Percentiles rank a stretch among this genome's conserved stretches.
These are phyloP conservation scores for Aphyosemion australe DNA, from an alignment of 2,113 vertebrate species.

Conservation along the genomic window DNA sequence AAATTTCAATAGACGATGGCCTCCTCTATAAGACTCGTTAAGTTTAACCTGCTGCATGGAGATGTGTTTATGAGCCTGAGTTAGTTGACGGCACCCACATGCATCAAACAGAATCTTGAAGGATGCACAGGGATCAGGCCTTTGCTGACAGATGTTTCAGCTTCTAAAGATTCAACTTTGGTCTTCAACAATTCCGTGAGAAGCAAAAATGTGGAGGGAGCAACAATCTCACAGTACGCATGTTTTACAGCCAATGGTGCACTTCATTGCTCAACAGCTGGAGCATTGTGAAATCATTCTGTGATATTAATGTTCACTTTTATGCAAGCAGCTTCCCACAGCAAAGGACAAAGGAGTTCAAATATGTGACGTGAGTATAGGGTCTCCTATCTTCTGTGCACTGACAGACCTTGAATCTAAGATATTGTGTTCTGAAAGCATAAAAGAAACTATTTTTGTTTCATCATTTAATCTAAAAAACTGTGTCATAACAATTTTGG, in stretches of 20 bases:
- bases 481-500: too few species aligned
- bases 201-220: not conserved
- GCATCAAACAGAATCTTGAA: too few species aligned
- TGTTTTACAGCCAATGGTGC: too few species aligned
- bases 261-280: constrained; percentile 10
- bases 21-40: too few species aligned
- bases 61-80: too few species aligned
- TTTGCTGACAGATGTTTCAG: not conserved
- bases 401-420: not conserved
- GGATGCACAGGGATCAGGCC: not conserved
- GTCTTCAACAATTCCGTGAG: not conserved
- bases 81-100: too few species aligned
- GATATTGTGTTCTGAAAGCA: constrained; percentile 18
- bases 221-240: constrained; percentile 1
- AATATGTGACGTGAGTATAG: not conserved
- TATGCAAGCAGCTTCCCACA: constrained; percentile 9
- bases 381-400: constrained; percentile 22
- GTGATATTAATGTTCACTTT: constrained; percentile 28
- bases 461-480: not conserved
- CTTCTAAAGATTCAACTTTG: not conserved
- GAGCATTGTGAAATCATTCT: constrained; percentile 40
- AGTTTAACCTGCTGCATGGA: too few species aligned
- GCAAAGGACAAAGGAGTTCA: constrained; percentile 7
- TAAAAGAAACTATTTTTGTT: not conserved
- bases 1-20: too few species aligned